These are phyloP conservation scores for Bombyx mandarina DNA, from an alignment of 1,140 invertebrate genomes.

Conservation along the genomic window DNA sequence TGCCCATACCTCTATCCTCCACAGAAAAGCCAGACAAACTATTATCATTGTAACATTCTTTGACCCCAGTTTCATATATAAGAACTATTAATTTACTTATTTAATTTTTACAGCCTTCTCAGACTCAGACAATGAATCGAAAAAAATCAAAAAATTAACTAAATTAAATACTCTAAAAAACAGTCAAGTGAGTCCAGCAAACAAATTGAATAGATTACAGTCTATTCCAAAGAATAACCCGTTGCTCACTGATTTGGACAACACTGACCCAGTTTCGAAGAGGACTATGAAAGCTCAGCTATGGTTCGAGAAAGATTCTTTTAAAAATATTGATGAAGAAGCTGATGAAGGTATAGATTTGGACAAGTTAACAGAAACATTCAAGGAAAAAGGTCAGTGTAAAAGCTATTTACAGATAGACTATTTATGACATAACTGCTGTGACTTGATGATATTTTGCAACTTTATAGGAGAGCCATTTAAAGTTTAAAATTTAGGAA, in stretches of 20 bases:
- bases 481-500: too few relatives aligned
- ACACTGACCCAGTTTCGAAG: slow-evolving; percentile 79
- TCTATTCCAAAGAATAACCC: slow-evolving; percentile 76
- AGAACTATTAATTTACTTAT: neutral
- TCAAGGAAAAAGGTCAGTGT: slow-evolving; percentile 78
- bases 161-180: slow-evolving; percentile 60
- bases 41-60: too few relatives aligned
- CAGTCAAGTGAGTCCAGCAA: slow-evolving; percentile 34
- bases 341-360: slow-evolving; percentile 91
- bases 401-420: slow-evolving; percentile 1
- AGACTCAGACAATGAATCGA: slow-evolving; percentile 65
- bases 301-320: slow-evolving; percentile 93
- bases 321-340: slow-evolving; percentile 85
- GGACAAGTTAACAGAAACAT: slow-evolving; percentile 81
- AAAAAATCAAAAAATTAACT: slow-evolving; percentile 52
- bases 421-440: too few relatives aligned
- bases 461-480: too few relatives aligned
- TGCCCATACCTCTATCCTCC: too few relatives aligned
- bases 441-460: too few relatives aligned
- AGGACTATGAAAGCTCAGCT: slow-evolving; percentile 83
- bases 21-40: too few relatives aligned
- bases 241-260: slow-evolving; percentile 87
- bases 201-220: slow-evolving; percentile 27
- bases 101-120: slow-evolving; percentile 68
- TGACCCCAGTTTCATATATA: too few relatives aligned